Evolutionary conservation across 2,113 vertebrate species (phyloP).

Genomic region (Misgurnus mizolepis): DNA sequence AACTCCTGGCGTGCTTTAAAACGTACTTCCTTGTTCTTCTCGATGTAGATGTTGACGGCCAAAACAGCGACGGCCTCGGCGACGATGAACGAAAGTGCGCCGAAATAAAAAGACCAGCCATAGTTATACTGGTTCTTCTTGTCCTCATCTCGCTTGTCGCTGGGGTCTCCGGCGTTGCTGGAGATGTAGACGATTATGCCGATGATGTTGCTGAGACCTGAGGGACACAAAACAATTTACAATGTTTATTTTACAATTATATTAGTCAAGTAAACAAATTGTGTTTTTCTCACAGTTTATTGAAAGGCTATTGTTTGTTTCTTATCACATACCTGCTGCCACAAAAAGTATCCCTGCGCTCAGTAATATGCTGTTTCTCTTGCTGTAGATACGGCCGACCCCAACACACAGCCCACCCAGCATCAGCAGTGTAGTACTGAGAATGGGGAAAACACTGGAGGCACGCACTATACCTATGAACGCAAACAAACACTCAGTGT

Average conservation of each 20-base stretch:
- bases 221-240: constrained; percentile 3
- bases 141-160: constrained; percentile 92
- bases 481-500: neutral
- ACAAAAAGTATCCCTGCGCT: constrained; percentile 97
- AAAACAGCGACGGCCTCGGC: constrained; percentile 95
- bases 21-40: constrained; percentile 92
- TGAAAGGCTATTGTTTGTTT: too few relatives aligned
- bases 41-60: constrained; percentile 97
- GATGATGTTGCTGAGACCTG: constrained; percentile 98
- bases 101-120: constrained; percentile 98
- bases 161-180: constrained; percentile 95
- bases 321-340: constrained; percentile 83
- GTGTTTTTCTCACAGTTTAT: neutral
- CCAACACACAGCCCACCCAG: constrained; percentile 92
- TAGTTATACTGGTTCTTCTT: constrained; percentile 97
- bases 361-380: constrained; percentile 93
- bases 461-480: constrained; percentile 91
- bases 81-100: constrained; percentile 96
- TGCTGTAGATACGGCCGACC: constrained; percentile 88
- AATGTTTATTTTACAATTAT: neutral
- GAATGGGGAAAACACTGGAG: constrained; percentile 96
- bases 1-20: constrained; percentile 88
- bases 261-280: neutral
- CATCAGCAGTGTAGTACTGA: constrained; percentile 89
- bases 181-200: constrained; percentile 99